A percentile compares a stretch with the other conserved stretches of the same genome.
phyloP scores from a whole-genome alignment of 2,113 vertebrate species.

The Pandion haliaetus region DNA sequence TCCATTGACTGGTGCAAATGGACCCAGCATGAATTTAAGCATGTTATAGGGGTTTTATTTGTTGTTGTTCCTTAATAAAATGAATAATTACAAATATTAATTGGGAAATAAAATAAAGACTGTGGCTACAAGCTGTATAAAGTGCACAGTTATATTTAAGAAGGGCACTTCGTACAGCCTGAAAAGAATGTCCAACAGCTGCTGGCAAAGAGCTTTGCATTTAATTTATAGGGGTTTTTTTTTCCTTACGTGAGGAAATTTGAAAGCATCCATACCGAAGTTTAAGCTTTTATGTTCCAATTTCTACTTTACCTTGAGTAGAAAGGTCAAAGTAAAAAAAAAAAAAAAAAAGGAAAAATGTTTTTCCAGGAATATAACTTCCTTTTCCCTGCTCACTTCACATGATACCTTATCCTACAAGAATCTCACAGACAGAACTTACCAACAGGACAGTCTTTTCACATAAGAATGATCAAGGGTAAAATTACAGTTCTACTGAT shows the following conservation, averaged over 20 bases:
- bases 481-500: background rate
- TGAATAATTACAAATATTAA: background rate
- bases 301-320: background rate
- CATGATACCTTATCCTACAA: background rate
- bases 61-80: background rate
- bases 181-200: background rate
- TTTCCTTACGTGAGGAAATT: background rate
- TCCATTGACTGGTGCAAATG: background rate
- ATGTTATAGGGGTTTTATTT: background rate
- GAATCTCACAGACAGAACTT: background rate
- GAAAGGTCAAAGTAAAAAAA: background rate
- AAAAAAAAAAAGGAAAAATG: background rate
- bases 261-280: background rate
- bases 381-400: background rate
- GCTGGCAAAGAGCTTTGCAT: background rate
- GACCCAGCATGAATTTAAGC: background rate
- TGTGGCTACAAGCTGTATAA: background rate
- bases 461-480: background rate
- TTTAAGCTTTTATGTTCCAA: background rate
- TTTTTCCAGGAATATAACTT: background rate
- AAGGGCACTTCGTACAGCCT: background rate
- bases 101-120: background rate
- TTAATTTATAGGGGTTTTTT: background rate
- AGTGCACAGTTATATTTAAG: background rate
- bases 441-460: background rate